A percentile compares a stretch with the other conserved stretches of the same genome.
Evolutionary conservation across 2,797 vertebrate species (phyloP).

Genomic region (Sebastes reedi): DNA sequence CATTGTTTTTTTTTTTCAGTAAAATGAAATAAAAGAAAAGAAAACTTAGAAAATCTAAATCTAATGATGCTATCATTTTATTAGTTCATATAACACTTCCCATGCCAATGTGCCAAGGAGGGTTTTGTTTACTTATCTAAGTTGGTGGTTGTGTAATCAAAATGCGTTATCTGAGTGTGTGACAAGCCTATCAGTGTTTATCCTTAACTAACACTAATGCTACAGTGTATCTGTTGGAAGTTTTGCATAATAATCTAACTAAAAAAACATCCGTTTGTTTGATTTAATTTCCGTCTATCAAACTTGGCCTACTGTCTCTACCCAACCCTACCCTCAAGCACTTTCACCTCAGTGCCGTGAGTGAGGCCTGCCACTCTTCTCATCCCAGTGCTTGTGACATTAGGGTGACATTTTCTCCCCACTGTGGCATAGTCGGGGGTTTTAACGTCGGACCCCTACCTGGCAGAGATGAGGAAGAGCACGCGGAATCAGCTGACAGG

Average conservation of each 20-base stretch:
- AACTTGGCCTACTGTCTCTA: constrained; percentile 8
- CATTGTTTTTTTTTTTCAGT: background rate
- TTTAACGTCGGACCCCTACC: constrained; percentile 69
- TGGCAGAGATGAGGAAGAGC: constrained; percentile 70
- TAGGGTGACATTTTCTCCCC: constrained; percentile 76
- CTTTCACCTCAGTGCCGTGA: constrained; percentile 43
- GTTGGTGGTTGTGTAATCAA: background rate
- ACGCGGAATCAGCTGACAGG: constrained; percentile 70
- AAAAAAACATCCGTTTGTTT: constrained; percentile 31
- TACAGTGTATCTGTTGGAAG: constrained; percentile 20
- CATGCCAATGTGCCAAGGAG: accelerated
- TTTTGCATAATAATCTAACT: constrained; percentile 24
- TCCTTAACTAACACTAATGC: background rate
- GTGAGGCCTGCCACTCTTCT: constrained; percentile 71
- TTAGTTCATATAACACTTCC: too few relatives aligned
- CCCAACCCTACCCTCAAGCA: constrained; percentile 57
- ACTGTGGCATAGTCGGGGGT: constrained; percentile 61
- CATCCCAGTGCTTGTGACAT: constrained; percentile 66
- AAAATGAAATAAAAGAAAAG: background rate
- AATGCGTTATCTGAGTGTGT: constrained; percentile 5
- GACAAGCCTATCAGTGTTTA: constrained; percentile 17
- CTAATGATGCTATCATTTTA: background rate
- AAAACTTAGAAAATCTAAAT: background rate
- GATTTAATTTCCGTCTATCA: constrained; percentile 22
- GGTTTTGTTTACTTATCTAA: constrained; percentile 16